phyloP scores from a whole-genome alignment of 2,797 vertebrate species.

The Poeciliopsis infans region DNA sequence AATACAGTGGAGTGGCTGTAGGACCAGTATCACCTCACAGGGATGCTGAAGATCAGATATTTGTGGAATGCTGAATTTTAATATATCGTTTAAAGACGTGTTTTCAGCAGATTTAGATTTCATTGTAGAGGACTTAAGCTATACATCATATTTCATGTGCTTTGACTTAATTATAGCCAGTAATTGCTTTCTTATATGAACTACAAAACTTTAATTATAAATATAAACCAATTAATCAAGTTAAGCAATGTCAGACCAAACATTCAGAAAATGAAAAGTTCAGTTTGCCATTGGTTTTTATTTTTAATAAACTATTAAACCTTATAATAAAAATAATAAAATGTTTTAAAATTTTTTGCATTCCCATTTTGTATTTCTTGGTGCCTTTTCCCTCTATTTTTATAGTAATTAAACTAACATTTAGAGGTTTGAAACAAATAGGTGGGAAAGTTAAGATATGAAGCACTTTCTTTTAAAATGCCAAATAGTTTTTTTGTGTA shows the following conservation, averaged over 20 bases:
- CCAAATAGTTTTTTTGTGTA: not conserved
- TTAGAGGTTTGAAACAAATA: not conserved
- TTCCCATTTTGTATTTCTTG: not conserved
- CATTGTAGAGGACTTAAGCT: not conserved
- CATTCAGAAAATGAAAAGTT: too few species aligned
- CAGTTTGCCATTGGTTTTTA: not conserved
- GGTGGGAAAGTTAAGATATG: not conserved
- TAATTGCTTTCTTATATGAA: not conserved
- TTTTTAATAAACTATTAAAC: not conserved
- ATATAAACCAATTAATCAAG: not conserved
- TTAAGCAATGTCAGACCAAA: not conserved
- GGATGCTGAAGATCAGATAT: not conserved
- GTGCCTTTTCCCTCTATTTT: not conserved
- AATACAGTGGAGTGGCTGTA: slow-evolving; percentile 19
- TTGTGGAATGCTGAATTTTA: not conserved
- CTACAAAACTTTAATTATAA: too few species aligned
- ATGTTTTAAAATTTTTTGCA: not conserved
- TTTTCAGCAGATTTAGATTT: not conserved
- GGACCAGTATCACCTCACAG: not conserved
- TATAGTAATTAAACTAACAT: not conserved
- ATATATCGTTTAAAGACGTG: not conserved
- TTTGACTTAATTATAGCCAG: not conserved
- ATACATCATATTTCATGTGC: not conserved
- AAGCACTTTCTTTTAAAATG: not conserved
- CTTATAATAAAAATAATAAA: too few species aligned